Evolutionary conservation across 1,140 invertebrate species (phyloP).

Genomic region (Drosophila pandora): DNA sequence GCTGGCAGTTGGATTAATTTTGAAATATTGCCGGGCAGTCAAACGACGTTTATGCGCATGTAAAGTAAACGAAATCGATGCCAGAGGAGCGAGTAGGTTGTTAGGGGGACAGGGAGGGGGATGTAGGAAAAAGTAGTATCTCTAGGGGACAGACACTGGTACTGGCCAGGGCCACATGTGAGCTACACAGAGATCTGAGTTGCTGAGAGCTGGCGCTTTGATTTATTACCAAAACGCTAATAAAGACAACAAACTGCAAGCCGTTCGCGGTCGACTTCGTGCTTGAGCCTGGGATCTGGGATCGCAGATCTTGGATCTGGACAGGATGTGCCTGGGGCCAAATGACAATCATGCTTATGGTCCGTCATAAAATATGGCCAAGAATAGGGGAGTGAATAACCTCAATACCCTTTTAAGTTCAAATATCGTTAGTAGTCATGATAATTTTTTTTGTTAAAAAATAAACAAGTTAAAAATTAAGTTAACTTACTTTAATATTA

Average conservation of each 20-base stretch:
- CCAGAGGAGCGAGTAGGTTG: neutral
- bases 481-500: neutral
- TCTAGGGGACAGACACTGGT: constrained; percentile 13
- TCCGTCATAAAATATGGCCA: constrained; percentile 25
- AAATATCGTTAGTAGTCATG: too few relatives aligned
- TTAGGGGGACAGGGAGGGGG: neutral
- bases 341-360: constrained; percentile 64
- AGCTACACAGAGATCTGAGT: constrained; percentile 35
- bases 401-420: constrained; percentile 13
- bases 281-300: constrained; percentile 17
- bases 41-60: constrained; percentile 62
- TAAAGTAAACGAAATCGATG: constrained; percentile 47
- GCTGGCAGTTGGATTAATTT: constrained; percentile 81
- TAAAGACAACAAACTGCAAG: constrained; percentile 80
- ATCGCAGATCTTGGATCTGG: constrained; percentile 35
- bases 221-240: constrained; percentile 74
- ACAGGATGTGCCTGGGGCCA: constrained; percentile 69
- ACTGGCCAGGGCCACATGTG: constrained; percentile 67
- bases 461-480: neutral
- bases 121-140: constrained; percentile 24
- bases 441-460: too few relatives aligned
- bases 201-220: constrained; percentile 72
- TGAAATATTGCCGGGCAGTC: constrained; percentile 73
- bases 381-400: neutral
- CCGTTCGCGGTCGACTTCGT: constrained; percentile 45